Evolutionary conservation across 2,113 vertebrate genomes (phyloP), one percentile per base, ranked within the genome.

Genomic region (Gavialis gangeticus): DNA sequence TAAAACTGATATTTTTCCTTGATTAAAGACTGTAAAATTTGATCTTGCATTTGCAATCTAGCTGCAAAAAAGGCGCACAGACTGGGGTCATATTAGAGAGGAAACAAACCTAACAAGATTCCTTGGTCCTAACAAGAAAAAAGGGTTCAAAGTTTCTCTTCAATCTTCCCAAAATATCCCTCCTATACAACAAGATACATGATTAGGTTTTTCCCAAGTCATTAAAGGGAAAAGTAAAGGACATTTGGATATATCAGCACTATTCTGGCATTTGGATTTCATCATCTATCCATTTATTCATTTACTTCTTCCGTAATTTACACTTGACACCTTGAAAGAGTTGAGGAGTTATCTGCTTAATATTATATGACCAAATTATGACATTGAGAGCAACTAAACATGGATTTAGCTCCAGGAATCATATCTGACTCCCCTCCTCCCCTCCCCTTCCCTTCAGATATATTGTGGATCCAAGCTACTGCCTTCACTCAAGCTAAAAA

Each of bases 341-440:
- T 34, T n/a, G 1, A 87, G 14, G 28, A 78, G 5, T 5, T 3
- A 56, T 28, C 4, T 75, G 8, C 16, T 15, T 34, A 84, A 56
- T 64, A 60, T 62, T 37, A 19, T 19, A 56, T 76, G 59, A 56
- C 21, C 3, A 24, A 55, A 80, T 19, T 67, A 88, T 80, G 2
- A 5, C 54, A 80, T 22, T 1, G 63, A 84, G 3, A 24, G 2
- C 4, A 66, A 7, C 3, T 25, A 64, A 64, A 64, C 14, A 27
- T 28, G 27, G 15, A 34, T n/a, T 85, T 67, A 58, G 57, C 4
- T 67, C 24, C 10, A 15, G 5, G 13, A 80, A 63, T 0, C 21
- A 3, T 3, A 57, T 9, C 0, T 0, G 2, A n/a, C 55, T 63
- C 60, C 66, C 19, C 46, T 81, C 46, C 46, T 76, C 0, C 12